Conservation (phyloP, 2,888 invertebrate species). For the Drosophila melanosoma region DNA sequence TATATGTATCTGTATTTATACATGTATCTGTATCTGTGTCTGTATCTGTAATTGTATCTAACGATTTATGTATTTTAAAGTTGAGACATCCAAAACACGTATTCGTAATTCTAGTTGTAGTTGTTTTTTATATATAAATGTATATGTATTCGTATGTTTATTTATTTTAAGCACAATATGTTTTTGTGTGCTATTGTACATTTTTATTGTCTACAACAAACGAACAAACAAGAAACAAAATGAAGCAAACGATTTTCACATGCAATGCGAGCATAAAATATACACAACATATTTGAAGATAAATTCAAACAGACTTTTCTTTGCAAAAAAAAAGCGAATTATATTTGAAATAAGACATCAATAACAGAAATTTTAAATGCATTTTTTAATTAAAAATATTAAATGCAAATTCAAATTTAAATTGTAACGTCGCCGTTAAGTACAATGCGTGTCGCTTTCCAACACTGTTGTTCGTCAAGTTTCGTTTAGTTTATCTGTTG, state of each 20-base stretch:
- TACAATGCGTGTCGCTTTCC: neutral
- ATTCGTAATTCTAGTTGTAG: constrained; percentile 68
- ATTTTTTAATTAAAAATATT: neutral
- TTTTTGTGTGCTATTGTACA: constrained; percentile 78
- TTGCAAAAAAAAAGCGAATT: neutral
- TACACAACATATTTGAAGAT: constrained; percentile 43
- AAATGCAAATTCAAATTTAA: neutral
- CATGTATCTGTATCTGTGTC: constrained; percentile 18
- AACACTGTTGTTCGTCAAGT: constrained; percentile 51
- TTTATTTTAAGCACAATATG: constrained; percentile 69
- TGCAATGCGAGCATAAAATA: constrained; percentile 25
- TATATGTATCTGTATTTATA: constrained; percentile 24
- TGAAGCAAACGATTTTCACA: constrained; percentile 9
- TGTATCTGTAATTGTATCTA: neutral
- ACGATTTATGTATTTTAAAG: constrained; percentile 65
- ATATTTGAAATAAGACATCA: neutral
- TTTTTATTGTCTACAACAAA: constrained; percentile 50
- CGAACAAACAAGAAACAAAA: constrained; percentile 7
- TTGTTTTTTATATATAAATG: constrained; percentile 44
- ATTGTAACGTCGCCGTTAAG: constrained; percentile 17
- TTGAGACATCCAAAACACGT: constrained; percentile 67
- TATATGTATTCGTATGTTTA: constrained; percentile 57
- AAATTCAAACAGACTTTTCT: neutral
- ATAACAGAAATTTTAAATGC: neutral
- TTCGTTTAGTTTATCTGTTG: constrained; percentile 9